Evolutionary conservation across 2,797 vertebrate genomes (phyloP).

Genomic region (Prionace glauca): DNA sequence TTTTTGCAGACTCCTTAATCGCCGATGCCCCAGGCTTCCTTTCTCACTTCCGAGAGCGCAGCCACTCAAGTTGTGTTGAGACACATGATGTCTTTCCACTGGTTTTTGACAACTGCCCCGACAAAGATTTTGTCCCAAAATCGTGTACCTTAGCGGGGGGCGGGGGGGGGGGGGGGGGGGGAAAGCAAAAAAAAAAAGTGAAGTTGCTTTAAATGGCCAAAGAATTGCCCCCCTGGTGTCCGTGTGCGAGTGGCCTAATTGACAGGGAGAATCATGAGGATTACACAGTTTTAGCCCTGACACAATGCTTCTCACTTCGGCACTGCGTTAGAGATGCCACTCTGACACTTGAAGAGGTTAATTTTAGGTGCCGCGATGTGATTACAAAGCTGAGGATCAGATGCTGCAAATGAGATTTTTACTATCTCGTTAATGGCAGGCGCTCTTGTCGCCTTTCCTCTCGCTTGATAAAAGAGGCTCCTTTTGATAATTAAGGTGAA

Average conservation of each 20-base stretch:
- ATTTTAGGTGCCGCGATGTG: not conserved
- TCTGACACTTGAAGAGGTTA: not conserved
- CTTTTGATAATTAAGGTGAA: conserved; percentile 30
- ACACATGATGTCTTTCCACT: not conserved
- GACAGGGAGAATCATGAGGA: not conserved
- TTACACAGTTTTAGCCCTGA: not conserved
- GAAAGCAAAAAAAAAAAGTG: not conserved
- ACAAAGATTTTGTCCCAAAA: not conserved
- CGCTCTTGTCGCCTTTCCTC: not conserved
- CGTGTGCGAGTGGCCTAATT: not conserved
- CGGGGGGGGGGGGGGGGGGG: too few relatives aligned
- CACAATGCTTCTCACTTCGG: not conserved
- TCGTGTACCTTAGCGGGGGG: not conserved
- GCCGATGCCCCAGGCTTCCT: not conserved
- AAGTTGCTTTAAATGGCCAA: not conserved
- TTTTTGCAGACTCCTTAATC: not conserved
- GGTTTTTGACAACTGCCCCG: not conserved
- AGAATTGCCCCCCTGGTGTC: not conserved
- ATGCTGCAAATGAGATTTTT: not conserved
- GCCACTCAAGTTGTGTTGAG: not conserved
- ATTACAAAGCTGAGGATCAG: not conserved
- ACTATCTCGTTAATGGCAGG: not conserved
- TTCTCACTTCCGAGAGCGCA: too few relatives aligned
- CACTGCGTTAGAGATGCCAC: too few relatives aligned
- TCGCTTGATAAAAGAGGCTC: conserved; percentile 13